Base-by-base conservation (phyloP, 2,113 vertebrate species). In the Alosa alosa region DNA sequence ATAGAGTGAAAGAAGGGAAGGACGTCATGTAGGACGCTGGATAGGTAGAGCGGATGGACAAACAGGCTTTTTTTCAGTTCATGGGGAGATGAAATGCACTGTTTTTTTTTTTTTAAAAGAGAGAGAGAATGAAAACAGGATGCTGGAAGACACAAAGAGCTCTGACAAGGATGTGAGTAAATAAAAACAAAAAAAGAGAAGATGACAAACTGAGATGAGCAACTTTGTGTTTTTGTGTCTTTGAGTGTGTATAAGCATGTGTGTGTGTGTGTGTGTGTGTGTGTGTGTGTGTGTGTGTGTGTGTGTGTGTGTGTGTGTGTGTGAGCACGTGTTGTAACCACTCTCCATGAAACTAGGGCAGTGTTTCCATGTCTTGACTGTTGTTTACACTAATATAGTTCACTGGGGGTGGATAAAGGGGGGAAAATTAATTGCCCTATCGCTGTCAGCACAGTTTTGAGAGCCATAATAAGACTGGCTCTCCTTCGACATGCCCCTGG, bases 341-440 rank as follows among this genome's bases (percentile, higher is more conserved):
- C n/a, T 57, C 72, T 81, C 50, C 82, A 1, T 94, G 87, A 91
- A 94, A 94, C 94, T 95, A 94, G 95, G 96, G 94, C 95, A 94
- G 88, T 93, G 90, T 95, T 95, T 95, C 95, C 91, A 93, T 95
- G 94, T 91, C 90, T 93, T 95, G 93, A 94, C 92, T 95, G 96
- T 95, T 96, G 94, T 96, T 96, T 96, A 94, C 95, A 95, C 92
- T 92, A 95, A 95, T 95, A 96, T 93, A 94, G 91, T 94, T 96
- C 96, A 96, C 94, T 92, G 92, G 95, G 96, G 95, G 94, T 68
- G 91, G 94, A 93, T 93, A 94, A 96, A 86, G 45, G 86, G 64
- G 72, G 81, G 86, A 93, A 95, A 95, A 96, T 95, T 95, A 96
- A 97, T 97, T 96, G 94, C 93, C 95, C 93, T 94, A 94, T 95